These are phyloP conservation scores for Acanthopagrus latus DNA, from an alignment of 2,797 vertebrate species.

Conservation along the genomic window DNA sequence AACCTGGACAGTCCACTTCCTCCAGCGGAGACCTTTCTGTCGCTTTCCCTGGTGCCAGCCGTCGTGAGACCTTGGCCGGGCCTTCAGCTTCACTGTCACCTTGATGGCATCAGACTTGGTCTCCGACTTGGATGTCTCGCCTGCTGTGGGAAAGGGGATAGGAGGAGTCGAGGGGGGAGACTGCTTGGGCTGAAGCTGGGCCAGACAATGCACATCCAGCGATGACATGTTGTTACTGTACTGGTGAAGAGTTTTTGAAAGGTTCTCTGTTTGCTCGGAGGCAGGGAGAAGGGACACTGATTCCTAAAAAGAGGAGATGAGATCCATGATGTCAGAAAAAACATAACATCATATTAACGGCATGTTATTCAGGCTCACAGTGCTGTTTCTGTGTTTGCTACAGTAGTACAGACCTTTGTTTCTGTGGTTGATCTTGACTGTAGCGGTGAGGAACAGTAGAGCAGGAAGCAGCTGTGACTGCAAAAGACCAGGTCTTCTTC, in stretches of 20 bases:
- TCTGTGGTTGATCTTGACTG: slow-evolving; percentile 87
- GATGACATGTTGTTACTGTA: slow-evolving; percentile 98
- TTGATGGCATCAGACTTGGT: slow-evolving; percentile 92
- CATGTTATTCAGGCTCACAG: not conserved
- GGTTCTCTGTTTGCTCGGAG: slow-evolving; percentile 84
- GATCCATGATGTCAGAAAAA: slow-evolving; percentile 7
- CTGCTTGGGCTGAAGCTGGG: slow-evolving; percentile 91
- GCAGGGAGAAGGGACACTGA: slow-evolving; percentile 82
- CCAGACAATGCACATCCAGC: slow-evolving; percentile 95
- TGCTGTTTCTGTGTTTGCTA: slow-evolving; percentile 6
- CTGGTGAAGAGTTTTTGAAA: slow-evolving; percentile 91
- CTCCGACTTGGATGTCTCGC: slow-evolving; percentile 82
- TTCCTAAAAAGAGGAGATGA: slow-evolving; percentile 81
- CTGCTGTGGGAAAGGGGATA: slow-evolving; percentile 85
- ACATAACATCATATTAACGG: not conserved
- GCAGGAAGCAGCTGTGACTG: slow-evolving; percentile 97
- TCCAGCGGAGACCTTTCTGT: slow-evolving; percentile 96
- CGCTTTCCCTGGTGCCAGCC: slow-evolving; percentile 90
- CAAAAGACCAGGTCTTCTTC: slow-evolving; percentile 94
- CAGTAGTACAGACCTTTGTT: slow-evolving; percentile 88
- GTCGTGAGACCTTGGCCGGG: slow-evolving; percentile 87
- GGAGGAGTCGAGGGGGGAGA: slow-evolving; percentile 90
- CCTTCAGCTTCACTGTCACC: slow-evolving; percentile 96
- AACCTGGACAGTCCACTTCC: slow-evolving; percentile 96
- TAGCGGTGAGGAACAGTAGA: slow-evolving; percentile 88